phyloP scores from a whole-genome alignment of 23 tunicate genomes.

The Ciona savignyi region DNA sequence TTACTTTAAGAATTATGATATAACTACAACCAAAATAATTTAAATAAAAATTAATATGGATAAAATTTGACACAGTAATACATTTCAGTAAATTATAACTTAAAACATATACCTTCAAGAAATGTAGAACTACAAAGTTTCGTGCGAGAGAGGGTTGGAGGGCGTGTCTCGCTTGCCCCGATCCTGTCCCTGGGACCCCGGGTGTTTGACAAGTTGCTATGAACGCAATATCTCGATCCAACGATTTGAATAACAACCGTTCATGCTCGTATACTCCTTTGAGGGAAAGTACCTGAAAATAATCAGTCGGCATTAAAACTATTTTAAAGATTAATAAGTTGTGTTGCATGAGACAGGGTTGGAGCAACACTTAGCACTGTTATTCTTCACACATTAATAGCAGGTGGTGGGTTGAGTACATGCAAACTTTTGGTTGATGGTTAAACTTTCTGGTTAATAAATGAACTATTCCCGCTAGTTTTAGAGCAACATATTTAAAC shows the following conservation, averaged over 20 bases:
- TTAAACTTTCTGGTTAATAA: too few species aligned
- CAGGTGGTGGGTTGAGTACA: too few species aligned
- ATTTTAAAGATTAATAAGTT: constrained; percentile 26
- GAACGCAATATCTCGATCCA: constrained; percentile 60
- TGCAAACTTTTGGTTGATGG: too few species aligned
- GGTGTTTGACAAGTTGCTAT: constrained; percentile 49
- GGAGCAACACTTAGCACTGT: too few species aligned
- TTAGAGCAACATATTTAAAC: too few species aligned
- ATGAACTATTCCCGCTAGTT: too few species aligned
- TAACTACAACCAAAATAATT: too few species aligned
- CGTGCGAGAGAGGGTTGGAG: constrained; percentile 56
- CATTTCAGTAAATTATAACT: too few species aligned
- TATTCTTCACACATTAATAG: too few species aligned
- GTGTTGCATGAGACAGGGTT: constrained; percentile 32
- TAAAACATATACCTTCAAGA: constrained; percentile 29
- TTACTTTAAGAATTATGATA: too few species aligned
- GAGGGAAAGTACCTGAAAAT: constrained; percentile 34
- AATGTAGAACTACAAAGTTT: constrained; percentile 39
- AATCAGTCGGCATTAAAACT: not conserved
- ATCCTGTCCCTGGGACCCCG: constrained; percentile 58
- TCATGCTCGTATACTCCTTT: constrained; percentile 59
- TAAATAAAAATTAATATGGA: too few species aligned
- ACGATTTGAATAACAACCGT: constrained; percentile 48
- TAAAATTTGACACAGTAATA: too few species aligned
- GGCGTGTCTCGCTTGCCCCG: constrained; percentile 13